A percentile compares a stretch with the other conserved stretches of the same genome.
These are phyloP conservation scores for Gallinago stenura DNA, from an alignment of 2,797 vertebrate genomes.

Conservation along the genomic window DNA sequence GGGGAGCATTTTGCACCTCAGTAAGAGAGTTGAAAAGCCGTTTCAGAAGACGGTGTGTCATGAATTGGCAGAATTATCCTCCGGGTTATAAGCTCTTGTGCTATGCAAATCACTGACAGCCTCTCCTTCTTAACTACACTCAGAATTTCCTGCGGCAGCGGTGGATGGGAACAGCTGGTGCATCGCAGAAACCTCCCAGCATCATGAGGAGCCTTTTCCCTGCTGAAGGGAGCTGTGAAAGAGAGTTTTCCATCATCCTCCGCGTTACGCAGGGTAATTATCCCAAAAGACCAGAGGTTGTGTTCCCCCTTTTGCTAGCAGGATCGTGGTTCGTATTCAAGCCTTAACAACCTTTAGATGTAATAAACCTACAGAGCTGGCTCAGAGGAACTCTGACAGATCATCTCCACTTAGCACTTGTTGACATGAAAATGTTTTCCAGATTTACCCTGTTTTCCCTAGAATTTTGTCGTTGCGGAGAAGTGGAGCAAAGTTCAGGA, in stretches of 20 bases:
- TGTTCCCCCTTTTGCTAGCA: not conserved
- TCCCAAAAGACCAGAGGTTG: not conserved
- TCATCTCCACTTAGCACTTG: not conserved
- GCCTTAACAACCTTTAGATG: not conserved
- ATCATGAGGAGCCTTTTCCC: not conserved
- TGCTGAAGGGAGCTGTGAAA: not conserved
- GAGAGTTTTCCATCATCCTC: not conserved
- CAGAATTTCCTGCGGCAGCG: not conserved
- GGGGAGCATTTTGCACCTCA: accelerated
- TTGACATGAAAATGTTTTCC: not conserved
- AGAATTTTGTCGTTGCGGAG: not conserved
- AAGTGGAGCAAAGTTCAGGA: constrained; percentile 36
- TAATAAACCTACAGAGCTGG: not conserved
- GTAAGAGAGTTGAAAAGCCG: not conserved
- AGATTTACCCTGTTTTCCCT: not conserved
- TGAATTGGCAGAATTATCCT: not conserved
- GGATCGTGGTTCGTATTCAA: accelerated
- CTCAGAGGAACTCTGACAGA: not conserved
- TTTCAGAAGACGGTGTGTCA: not conserved
- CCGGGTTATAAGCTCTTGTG: not conserved
- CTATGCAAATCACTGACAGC: not conserved
- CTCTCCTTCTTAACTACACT: not conserved
- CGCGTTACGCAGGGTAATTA: not conserved
- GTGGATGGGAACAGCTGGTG: not conserved
- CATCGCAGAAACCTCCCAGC: not conserved